phyloP scores from a whole-genome alignment of 2,113 vertebrate genomes.

The Neopipo cinnamomea region DNA sequence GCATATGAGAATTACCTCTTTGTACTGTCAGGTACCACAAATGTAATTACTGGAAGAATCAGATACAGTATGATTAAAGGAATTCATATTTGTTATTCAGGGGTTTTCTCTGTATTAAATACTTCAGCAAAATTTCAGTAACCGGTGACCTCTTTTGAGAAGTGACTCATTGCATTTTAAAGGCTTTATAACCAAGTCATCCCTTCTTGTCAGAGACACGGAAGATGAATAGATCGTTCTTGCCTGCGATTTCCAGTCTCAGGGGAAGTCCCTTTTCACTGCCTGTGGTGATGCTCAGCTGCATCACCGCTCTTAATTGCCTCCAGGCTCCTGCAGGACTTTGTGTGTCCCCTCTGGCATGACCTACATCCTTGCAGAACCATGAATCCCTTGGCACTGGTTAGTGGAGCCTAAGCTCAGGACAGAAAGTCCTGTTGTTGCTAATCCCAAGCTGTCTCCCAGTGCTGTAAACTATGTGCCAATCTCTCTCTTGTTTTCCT shows the following conservation, averaged over 20 bases:
- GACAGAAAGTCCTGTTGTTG: not conserved
- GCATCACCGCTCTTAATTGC: slow-evolving; percentile 9
- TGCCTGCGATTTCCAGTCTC: not conserved
- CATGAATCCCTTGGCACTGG: not conserved
- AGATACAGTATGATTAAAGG: not conserved
- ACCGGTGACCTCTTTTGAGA: slow-evolving; percentile 4
- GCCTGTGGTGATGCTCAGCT: slow-evolving; percentile 23
- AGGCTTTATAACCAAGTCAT: slow-evolving; percentile 6
- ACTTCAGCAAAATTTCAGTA: not conserved
- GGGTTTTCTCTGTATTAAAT: not conserved
- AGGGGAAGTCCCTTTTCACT: slow-evolving; percentile 1
- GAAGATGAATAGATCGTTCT: slow-evolving; percentile 1
- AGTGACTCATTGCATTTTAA: slow-evolving; percentile 38
- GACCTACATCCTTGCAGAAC: slow-evolving; percentile 43
- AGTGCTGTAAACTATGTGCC: not conserved
- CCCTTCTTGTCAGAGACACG: not conserved
- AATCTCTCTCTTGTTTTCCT: not conserved
- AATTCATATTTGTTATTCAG: not conserved
- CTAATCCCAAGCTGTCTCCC: not conserved
- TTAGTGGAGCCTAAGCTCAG: not conserved
- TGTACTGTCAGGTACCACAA: not conserved
- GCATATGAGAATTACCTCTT: not conserved
- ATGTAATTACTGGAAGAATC: not conserved
- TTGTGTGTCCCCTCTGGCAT: slow-evolving; percentile 33
- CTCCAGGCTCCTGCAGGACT: slow-evolving; percentile 46